Base-by-base conservation (phyloP, 2,797 vertebrate species). In the Ispidina lecontei region DNA sequence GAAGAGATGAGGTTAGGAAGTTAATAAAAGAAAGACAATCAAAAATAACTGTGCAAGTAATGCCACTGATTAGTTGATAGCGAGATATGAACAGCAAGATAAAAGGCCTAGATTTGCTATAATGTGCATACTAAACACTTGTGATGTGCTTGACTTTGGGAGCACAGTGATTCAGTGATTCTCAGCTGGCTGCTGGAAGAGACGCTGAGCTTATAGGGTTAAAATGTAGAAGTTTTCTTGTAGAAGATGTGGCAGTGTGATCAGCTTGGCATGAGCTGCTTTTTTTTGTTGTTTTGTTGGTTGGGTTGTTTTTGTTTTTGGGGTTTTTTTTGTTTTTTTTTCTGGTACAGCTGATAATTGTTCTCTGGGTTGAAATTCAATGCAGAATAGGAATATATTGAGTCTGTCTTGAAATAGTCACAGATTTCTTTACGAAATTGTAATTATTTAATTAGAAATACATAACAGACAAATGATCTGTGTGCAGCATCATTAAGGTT, bases 351-450 rank as follows among this genome's bases (percentile, higher is more conserved):
- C n/a, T 87, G 47, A n/a, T 15, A 7, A n/a, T 21, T 29, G 9
- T 72, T 87, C 64, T 6, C 14, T 39, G 33, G 19, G 43, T 26
- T 1, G 2, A 76, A 81, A 81, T 58, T 70, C 41, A 74, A 15
- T 67, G 21, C 29, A 49, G 21, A 63, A 51, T 3, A 82, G 39
- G 18, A 73, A 23, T 70, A 22, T 22, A 21, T 9, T 59, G 58
- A 86, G 20, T 67, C 90, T 69, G 9, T 43, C 47, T 58, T 85
- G 21, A 83, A 82, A 74, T 17, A 55, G 8, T 14, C n/a, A 89
- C 3, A 2, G 1, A 46, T 65, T 60, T 23, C 37, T 84, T 71
- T 74, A 52, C 5, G 54, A 37, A 74, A 69, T 69, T 39, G 37
- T 39, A 39, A 39, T 39, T 39, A 39, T 60, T 84, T 8, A 67